Evolutionary conservation across 2,888 invertebrate species (phyloP), one percentile per base, ranked within the genome.

Genomic region (Orthosia gracilis): DNA sequence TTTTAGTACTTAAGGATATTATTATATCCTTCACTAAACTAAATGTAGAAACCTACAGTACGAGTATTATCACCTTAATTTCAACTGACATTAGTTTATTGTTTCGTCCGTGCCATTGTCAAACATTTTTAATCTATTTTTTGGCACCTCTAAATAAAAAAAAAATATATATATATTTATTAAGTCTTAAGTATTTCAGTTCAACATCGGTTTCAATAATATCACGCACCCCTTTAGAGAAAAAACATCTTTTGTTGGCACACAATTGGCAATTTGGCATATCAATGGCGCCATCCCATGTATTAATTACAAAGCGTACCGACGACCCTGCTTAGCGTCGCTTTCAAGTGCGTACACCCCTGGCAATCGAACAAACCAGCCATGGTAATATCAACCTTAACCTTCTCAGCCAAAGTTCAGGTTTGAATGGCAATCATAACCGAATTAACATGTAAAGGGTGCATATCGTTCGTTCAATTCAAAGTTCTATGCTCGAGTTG

Each of bases 301-400:
- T 96, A 95, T 95, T 95, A 94, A 95, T 96, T 96, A 95, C 95
- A 95, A 94, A 94, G 93, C 89, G 88, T 79, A 85, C 94, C 94
- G 94, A 89, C 93, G 92, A 88, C 92, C 92, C 94, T 92, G 89
- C 89, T 91, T 89, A 90, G 92, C 92, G 88, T 92, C 87, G 93
- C 91, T 94, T 93, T 94, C 91, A 92, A 93, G 90, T 92, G 90
- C 89, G 88, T 88, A 92, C 92, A 93, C 94, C 94, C 94, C 91
- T 93, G 88, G 89, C 87, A 90, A 92, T 89, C 83, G 52, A 67
- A 69, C 12, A 47, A 61, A n/a, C 15, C 23, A 17, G 4, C 21
- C 72, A 84, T 4, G 49, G 31, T 15, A 92, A 89, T 77, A 69
- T 79, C 55, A 78, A 88, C 91, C 79, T 77, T 90, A 90, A 31